Evolutionary conservation across 2,797 vertebrate genomes (phyloP).

Genomic region (Acridotheres tristis): DNA sequence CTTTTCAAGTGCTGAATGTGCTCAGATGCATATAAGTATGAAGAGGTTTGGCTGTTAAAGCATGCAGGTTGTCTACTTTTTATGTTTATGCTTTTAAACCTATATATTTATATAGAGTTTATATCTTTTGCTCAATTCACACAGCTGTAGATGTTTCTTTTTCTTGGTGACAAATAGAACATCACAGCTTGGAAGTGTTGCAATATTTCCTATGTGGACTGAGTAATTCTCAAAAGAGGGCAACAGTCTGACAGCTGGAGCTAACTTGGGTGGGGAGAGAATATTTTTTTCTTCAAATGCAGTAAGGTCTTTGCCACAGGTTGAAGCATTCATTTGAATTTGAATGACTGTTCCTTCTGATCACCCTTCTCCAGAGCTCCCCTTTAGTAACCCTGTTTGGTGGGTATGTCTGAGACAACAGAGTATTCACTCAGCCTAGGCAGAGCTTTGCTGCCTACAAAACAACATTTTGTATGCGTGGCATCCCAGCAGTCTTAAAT

Average conservation of each 20-base stretch:
- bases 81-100: not conserved
- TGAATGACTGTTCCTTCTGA: not conserved
- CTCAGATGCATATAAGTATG: not conserved
- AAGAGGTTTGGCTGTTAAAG: not conserved
- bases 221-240: not conserved
- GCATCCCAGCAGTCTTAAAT: not conserved
- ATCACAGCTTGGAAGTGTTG: not conserved
- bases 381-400: not conserved
- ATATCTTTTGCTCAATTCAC: not conserved
- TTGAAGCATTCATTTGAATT: not conserved
- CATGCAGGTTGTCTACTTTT: not conserved
- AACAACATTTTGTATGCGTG: not conserved
- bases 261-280: not conserved
- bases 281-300: not conserved
- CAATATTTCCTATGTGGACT: not conserved
- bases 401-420: not conserved
- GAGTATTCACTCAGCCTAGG: not conserved
- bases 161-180: not conserved
- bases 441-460: not conserved
- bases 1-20: not conserved
- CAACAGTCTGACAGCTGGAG: not conserved
- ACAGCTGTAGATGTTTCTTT: not conserved
- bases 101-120: not conserved
- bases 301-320: not conserved
- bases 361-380: not conserved